A percentile compares a stretch with the other conserved stretches of the same genome.
These are phyloP conservation scores for Metridium senile DNA, from an alignment of 92 coral and sea anemone genomes.

Conservation along the genomic window DNA sequence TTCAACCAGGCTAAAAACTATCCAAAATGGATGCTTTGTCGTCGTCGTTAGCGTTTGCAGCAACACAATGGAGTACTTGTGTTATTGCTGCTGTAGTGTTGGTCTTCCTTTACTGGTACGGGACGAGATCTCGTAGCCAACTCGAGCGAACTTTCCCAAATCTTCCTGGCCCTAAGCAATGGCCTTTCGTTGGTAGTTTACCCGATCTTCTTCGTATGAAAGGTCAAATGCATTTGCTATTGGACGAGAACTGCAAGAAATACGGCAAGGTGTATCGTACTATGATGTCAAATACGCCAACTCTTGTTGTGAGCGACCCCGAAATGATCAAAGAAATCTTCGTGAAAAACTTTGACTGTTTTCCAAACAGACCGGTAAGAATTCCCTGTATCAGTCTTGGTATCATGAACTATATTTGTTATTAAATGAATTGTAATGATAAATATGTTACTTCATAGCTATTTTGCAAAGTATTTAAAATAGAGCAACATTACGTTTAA, in stretches of 20 bases:
- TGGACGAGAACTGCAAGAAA: slow-evolving; percentile 63
- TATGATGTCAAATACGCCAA: background rate
- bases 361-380: slow-evolving; percentile 32
- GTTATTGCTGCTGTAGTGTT: slow-evolving; percentile 10
- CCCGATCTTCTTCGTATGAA: slow-evolving; percentile 32
- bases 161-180: slow-evolving; percentile 70
- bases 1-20: background rate
- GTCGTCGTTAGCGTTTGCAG: background rate
- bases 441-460: background rate
- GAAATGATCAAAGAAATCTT: too few relatives aligned
- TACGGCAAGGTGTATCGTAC: slow-evolving; percentile 47
- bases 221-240: slow-evolving; percentile 45
- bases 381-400: background rate
- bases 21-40: background rate
- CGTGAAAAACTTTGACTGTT: slow-evolving; percentile 39
- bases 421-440: background rate
- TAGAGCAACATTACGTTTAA: too few relatives aligned
- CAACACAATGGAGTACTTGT: slow-evolving; percentile 17
- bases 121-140: slow-evolving; percentile 30
- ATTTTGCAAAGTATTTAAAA: too few relatives aligned
- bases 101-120: slow-evolving; percentile 36
- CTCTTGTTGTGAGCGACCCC: slow-evolving; percentile 22
- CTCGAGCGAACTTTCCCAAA: slow-evolving; percentile 43
- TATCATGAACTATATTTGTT: background rate
- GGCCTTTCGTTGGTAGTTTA: slow-evolving; percentile 56